Evolutionary conservation across 2,797 vertebrate species (phyloP), one percentile per base, ranked within the genome.

Genomic region (Malurus splendens): DNA sequence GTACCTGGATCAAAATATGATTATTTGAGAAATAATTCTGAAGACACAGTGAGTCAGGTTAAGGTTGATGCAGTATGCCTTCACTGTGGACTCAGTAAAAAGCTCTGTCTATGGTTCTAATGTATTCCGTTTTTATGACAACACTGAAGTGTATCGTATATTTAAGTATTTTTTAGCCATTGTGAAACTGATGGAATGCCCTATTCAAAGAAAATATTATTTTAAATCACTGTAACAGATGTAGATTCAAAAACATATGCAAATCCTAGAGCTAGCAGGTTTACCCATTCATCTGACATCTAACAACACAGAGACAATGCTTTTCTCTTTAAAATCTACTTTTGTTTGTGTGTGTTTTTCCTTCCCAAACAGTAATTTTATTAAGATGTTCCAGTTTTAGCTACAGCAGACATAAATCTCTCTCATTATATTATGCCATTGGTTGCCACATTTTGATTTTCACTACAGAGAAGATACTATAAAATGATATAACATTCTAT

Each of bases 151-250:
- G 14, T 55, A 18, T 55, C 48, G 32, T 88, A 12, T 91, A 92
- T 90, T 78, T 77, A 67, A 86, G 38, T 87, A 59, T 36, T 73
- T 88, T 80, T 87, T 87, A 90, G 47, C 25, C 75, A 54, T 62
- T 87, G 65, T 71, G 76, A 79, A 93, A 85, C 38, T 86, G 74
- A 88, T 94, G 89, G 90, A 90, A 92, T 64, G 78, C 67, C 22
- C 56, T 86, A 36, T 84, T 93, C 85, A 56, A 73, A 93, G 11
- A 62, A 76, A 79, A 12, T 47, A 33, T 47, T 89, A 57, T 72
- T 82, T 92, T 42, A 74, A 66, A 87, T 45, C n/a, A 30, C 15
- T 54, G 0, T 57, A 70, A 77, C 22, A 80, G 51, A 48, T 77
- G 25, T 41, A 73, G 39, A 38, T 89, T 56, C 9, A 45, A 83